Evolutionary conservation across 2,888 invertebrate genomes (phyloP), one percentile per base, ranked within the genome.

Genomic region (Coleophora flavipennella): DNA sequence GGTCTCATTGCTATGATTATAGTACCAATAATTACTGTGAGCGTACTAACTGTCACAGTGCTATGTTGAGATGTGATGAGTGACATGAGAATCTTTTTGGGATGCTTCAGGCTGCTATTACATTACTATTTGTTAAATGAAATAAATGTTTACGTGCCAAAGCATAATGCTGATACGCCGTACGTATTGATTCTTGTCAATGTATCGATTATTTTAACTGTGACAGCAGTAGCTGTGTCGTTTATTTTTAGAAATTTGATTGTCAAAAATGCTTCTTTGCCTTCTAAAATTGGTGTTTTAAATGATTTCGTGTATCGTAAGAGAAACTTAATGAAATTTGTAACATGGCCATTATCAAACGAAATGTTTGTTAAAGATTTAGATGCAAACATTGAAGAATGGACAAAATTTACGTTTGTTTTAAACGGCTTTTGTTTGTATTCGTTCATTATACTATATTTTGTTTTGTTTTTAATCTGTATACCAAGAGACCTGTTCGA

Each of bases 161-260:
- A 44, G 20, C 40, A 59, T 4, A 53, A 50, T 8, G 10, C 37
- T 0, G 50, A 59, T 3, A 39, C 54, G 0, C 78, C 76, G 0
- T 47, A 39, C 0, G 45, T 77, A 14, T 12, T 75, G 3, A 36
- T 58, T 1, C 74, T 62, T 34, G 57, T 62, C 8, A 50, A 59
- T 2, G 50, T 51, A 0, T 74, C 72, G 1, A 14, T 63, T 8
- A 11, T 65, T 28, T 37, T 67, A 12, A 63, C 59, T 0, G 11
- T 46, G 0, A n/a, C 57, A 9, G 39, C 51, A 1, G 13, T 65
- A 2, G 10, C 60, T 8, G 25, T 61, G 0, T 58, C 64, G 1
- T 48, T 66, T 1, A 3, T 47, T n/a, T 46, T 71, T 28, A 48
- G 38, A 28, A 42, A 35, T 12, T 14, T 72, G 7, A 51, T 53